Base-by-base conservation (phyloP, 2,113 vertebrate genomes). In the Crotalus horridus region DNA sequence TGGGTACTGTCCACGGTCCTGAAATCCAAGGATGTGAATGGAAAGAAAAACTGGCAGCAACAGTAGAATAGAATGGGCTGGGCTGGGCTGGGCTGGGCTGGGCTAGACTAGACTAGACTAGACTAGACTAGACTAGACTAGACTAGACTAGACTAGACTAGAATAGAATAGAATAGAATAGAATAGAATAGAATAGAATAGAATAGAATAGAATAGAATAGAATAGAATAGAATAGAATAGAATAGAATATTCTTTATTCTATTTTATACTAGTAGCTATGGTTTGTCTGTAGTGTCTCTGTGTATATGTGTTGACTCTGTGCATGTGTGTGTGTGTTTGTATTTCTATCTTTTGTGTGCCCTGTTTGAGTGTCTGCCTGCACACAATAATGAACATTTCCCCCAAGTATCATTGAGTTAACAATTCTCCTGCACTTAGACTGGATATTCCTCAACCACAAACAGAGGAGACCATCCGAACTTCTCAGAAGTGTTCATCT, bases 1-100 rank as follows among this genome's bases (percentile, higher is more conserved):
- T 8, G 56, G 53, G 87, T 48, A 53, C 87, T 92, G 87, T 89
- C 91, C 87, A n/a, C 55, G 91, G 87, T 92, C 2, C 87, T 54
- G 20, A 7, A 20, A 24, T 85, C 43, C 17, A n/a, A 46, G 13
- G 24, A 4, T 23, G 11, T 15, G 17, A 33, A 23, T 54, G 54
- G 23, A 1, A 58, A n/a, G 13, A 3, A 15, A 48, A 87, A 46
- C 6, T 12, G 46, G 48, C 29, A 54, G 13, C 56, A 56, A 56
- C 55, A 56, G 17, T 17, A 56, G 54, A 48, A 48, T 48, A 48
- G 46, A 48, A 48, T 48, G 4, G 46, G 6, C 5, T 48, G 6
- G 48, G 7, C 5, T 6, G 1, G 48, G 7, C 0, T 48, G 1
- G 48, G 7, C 5, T 48, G 1, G 48, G 8, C 6, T 48, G 1